Conservation (phyloP, 2,113 vertebrate genomes). For the Opisthocomus hoazin region DNA sequence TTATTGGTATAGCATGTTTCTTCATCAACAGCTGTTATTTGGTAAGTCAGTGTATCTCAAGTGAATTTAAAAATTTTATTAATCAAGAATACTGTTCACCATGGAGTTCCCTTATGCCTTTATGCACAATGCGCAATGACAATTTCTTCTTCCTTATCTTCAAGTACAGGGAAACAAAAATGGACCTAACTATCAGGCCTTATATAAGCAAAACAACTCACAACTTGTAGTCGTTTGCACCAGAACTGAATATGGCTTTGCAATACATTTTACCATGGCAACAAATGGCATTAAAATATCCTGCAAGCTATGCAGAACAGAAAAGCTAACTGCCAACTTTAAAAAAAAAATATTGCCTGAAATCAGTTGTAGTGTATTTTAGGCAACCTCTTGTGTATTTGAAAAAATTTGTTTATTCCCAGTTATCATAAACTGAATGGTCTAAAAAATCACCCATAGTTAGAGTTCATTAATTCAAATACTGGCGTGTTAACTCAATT, state of each 20-base stretch:
- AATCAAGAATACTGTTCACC: not conserved
- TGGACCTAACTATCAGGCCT: not conserved
- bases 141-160: not conserved
- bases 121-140: not conserved
- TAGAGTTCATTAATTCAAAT: not conserved
- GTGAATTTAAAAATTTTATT: not conserved
- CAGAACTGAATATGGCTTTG: not conserved
- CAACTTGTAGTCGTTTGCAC: not conserved
- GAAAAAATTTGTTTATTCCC: not conserved
- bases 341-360: not conserved
- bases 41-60: not conserved
- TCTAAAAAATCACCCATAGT: not conserved
- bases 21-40: not conserved
- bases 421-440: not conserved
- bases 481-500: not conserved
- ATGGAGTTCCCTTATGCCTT: not conserved
- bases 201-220: not conserved
- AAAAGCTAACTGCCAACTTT: not conserved
- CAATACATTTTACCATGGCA: not conserved
- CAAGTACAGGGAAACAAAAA: not conserved
- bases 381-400: not conserved
- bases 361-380: not conserved
- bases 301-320: not conserved
- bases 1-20: not conserved
- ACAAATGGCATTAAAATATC: not conserved